Evolutionary conservation across 2,113 vertebrate genomes (phyloP), one percentile per base, ranked within the genome.

Genomic region (Pedionomus torquatus): DNA sequence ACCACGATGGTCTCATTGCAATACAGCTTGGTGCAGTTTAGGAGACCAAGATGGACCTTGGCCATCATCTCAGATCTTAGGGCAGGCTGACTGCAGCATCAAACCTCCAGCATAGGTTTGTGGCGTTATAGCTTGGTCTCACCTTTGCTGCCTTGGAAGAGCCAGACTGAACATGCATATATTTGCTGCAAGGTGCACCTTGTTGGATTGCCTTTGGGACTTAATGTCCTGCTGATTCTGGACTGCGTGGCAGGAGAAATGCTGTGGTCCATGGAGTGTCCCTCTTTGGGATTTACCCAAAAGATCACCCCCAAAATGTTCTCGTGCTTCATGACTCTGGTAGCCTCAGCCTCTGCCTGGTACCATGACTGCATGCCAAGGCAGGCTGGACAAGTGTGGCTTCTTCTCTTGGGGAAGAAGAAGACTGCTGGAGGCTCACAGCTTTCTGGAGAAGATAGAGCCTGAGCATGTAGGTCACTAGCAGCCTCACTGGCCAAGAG

Each of bases 291-390:
- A 60, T 57, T 31, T 57, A 28, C 16, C 35, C 43, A 44, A 87
- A 51, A 76, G 5, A 23, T 52, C 43, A 55, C 5, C 6, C 17
- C 16, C 17, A 23, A 65, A 84, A 78, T 66, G 19, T 9, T 90
- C 31, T 74, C 87, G 28, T 8, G 18, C 26, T 43, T 49, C 17
- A 43, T 18, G 21, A 48, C 18, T 49, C 2, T 25, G 35, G 35
- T 44, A 31, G 28, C 24, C 37, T 31, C 76, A 69, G 54, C 48
- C 24, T 6, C 33, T 88, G 65, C 44, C 35, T 69, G 19, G 17
- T 55, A 14, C 35, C 13, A n/a, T 18, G 37, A 33, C 33, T 0
- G 0, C 48, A 26, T 1, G 1, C 19, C 69, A 70, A 28, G 44
- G 52, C 11, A 55, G 46, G 23, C 26, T 72, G 54, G 35, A 66